Evolutionary conservation across 2,888 invertebrate genomes (phyloP).

Genomic region (Dryobota labecula): DNA sequence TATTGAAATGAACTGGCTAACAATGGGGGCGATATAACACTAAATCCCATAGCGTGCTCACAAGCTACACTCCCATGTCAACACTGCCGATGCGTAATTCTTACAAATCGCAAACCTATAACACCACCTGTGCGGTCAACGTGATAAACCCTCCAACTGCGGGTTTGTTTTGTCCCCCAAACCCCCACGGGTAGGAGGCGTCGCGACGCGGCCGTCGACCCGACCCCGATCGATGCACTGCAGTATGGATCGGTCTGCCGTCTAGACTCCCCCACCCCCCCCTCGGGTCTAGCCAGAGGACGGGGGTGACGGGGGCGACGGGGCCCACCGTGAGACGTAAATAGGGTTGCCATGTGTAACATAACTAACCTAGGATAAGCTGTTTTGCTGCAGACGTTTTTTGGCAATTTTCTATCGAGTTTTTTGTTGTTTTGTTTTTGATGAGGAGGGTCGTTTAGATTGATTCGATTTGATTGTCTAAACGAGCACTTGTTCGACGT

Average conservation of each 20-base stretch:
- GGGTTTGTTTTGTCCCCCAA: conserved; percentile 83
- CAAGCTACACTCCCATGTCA: conserved; percentile 28
- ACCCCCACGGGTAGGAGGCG: conserved; percentile 69
- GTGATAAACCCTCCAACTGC: conserved; percentile 67
- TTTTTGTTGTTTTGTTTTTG: neutral
- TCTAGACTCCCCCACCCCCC: conserved; percentile 83
- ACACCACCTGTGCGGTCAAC: conserved; percentile 82
- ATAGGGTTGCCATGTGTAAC: conserved; percentile 66
- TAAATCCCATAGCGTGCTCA: conserved; percentile 20
- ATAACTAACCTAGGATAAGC: conserved; percentile 71
- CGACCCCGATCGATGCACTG: conserved; percentile 84
- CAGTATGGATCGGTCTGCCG: conserved; percentile 89
- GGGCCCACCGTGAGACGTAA: conserved; percentile 64
- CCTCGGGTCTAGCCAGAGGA: conserved; percentile 52
- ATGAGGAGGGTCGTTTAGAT: neutral
- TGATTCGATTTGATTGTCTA: neutral
- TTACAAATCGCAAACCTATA: conserved; percentile 69
- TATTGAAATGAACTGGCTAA: neutral
- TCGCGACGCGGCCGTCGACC: conserved; percentile 80
- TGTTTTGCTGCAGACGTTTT: conserved; percentile 43
- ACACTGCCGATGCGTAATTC: conserved; percentile 56
- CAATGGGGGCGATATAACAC: neutral
- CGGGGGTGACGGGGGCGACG: conserved; percentile 41
- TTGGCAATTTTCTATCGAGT: conserved; percentile 18
- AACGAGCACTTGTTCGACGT: neutral